Evolutionary conservation across 2,113 vertebrate genomes (phyloP).

Genomic region (Sarotherodon lohbergeri): DNA sequence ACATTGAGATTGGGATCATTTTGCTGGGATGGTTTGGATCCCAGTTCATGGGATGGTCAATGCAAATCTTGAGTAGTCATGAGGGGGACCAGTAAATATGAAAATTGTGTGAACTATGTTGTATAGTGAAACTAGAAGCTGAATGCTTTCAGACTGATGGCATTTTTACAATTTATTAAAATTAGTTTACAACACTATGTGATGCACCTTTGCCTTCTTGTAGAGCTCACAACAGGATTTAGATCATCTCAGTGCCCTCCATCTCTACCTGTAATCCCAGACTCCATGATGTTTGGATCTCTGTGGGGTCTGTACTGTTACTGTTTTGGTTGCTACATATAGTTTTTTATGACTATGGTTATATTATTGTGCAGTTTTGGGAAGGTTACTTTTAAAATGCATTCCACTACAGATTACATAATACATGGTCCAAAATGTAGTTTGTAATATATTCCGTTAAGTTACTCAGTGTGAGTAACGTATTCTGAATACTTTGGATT

Average conservation of each 20-base stretch:
- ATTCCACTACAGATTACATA: no score
- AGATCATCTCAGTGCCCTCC: background rate
- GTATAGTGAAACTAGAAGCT: background rate
- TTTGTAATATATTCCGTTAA: no score
- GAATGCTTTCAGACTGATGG: background rate
- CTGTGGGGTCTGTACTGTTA: background rate
- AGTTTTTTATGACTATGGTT: background rate
- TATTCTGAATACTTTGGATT: no score
- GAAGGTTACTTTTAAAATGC: no score
- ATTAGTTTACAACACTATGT: background rate
- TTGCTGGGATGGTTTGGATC: background rate
- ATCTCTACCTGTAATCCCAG: background rate
- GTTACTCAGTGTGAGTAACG: no score
- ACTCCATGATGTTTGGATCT: background rate
- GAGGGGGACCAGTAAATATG: background rate
- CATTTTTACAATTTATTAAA: rapidly evolving
- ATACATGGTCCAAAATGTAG: no score
- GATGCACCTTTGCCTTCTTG: background rate
- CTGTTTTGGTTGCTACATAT: background rate
- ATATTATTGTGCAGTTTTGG: background rate
- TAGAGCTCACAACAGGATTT: background rate
- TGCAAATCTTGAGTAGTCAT: background rate
- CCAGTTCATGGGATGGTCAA: background rate
- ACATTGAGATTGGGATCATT: background rate
- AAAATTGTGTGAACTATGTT: background rate